phyloP scores from a whole-genome alignment of 2,113 vertebrate species.

The Chloroceryle aenea region DNA sequence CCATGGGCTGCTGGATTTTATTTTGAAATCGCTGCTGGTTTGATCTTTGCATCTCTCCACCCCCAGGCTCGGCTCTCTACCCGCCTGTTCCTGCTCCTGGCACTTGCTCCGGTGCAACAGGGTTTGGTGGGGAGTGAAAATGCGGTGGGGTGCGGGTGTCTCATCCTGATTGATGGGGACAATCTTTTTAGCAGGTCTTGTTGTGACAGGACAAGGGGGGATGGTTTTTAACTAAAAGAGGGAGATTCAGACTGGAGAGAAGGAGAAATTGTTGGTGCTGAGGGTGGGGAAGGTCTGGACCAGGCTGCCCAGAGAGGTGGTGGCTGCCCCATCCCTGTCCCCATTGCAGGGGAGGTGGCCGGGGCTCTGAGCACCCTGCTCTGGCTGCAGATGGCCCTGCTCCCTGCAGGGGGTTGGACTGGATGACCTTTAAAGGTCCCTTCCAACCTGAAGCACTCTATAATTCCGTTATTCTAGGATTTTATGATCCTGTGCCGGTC shows the following conservation, averaged over 20 bases:
- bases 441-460: not conserved
- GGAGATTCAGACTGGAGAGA: not conserved
- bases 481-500: not conserved
- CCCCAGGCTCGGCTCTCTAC: not conserved
- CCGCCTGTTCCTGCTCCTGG: not conserved
- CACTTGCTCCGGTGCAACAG: not conserved
- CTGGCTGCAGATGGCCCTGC: not conserved
- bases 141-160: rapidly evolving
- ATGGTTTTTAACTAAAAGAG: not conserved
- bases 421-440: not conserved
- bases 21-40: not conserved
- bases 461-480: not conserved
- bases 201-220: not conserved
- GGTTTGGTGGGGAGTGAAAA: not conserved
- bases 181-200: not conserved
- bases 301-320: not conserved
- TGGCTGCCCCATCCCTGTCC: not conserved
- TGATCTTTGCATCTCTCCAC: conserved; percentile 29
- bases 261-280: too few species aligned
- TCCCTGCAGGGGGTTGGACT: not conserved
- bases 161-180: not conserved
- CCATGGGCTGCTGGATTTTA: not conserved
- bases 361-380: not conserved
- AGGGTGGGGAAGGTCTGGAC: not conserved
- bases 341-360: not conserved